A percentile compares a stretch with the other conserved stretches of the same genome.
Conservation (phyloP, 2,888 invertebrate genomes). For the Caradrina clavipalpis region DNA sequence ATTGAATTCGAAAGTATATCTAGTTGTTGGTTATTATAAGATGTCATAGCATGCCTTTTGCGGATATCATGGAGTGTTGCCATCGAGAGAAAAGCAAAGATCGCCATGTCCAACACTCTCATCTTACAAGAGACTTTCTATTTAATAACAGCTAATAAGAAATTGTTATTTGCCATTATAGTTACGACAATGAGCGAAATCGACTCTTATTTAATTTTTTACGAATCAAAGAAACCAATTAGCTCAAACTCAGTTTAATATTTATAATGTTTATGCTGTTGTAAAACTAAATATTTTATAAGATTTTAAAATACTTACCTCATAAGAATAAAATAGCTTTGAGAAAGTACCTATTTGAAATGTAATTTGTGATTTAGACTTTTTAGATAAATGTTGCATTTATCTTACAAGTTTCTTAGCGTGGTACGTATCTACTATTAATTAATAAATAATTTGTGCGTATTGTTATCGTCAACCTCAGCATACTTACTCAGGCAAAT, state of each 20-base stretch:
- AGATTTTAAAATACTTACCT: slow-evolving; percentile 3
- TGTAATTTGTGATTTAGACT: not conserved
- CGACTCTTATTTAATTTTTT: slow-evolving; percentile 43
- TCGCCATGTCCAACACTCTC: slow-evolving; percentile 8
- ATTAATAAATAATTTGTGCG: too few relatives aligned
- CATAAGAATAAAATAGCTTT: slow-evolving; percentile 7
- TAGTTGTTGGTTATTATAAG: not conserved
- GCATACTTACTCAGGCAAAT: too few relatives aligned
- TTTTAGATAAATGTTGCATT: not conserved
- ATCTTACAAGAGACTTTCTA: slow-evolving; percentile 50
- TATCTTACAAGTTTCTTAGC: too few relatives aligned
- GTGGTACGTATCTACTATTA: too few relatives aligned
- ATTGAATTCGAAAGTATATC: not conserved
- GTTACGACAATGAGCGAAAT: slow-evolving; percentile 46
- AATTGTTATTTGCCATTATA: slow-evolving; percentile 43
- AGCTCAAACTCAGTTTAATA: slow-evolving; percentile 34
- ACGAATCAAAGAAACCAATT: slow-evolving; percentile 32
- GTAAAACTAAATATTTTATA: slow-evolving; percentile 8
- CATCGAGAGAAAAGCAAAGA: slow-evolving; percentile 16
- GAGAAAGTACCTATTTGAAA: slow-evolving; percentile 14
- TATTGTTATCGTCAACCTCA: too few relatives aligned
- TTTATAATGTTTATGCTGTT: slow-evolving; percentile 20
- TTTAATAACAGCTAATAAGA: slow-evolving; percentile 52
- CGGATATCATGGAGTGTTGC: not conserved
- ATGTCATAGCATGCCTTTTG: not conserved